A percentile compares a stretch with the other conserved stretches of the same genome.
Conservation (phyloP, 2,797 vertebrate species). For the Neomorphus geoffroyi region DNA sequence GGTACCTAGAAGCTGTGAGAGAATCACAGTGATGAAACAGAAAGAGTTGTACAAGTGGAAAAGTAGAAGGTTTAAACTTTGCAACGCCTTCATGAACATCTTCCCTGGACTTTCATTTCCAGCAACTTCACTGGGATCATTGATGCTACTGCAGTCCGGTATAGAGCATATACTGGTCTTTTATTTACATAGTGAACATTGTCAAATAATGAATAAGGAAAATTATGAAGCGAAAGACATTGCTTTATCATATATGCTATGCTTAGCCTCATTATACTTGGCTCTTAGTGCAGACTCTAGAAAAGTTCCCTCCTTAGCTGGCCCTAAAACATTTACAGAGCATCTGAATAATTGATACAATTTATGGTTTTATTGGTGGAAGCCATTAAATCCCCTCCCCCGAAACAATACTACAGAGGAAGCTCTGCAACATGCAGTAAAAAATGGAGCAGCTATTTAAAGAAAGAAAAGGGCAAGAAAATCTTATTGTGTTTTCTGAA, state of each 20-base stretch:
- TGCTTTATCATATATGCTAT: not conserved
- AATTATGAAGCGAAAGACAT: not conserved
- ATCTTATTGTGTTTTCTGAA: not conserved
- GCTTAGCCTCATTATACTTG: not conserved
- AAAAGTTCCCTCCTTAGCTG: slow-evolving; percentile 47
- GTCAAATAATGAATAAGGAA: not conserved
- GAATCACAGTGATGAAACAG: not conserved
- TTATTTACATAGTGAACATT: not conserved
- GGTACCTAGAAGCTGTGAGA: not conserved
- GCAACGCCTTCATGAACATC: not conserved
- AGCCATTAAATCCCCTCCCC: slow-evolving; percentile 4
- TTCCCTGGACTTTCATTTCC: not conserved
- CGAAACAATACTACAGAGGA: not conserved
- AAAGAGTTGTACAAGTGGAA: slow-evolving; percentile 36
- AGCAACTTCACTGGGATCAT: not conserved
- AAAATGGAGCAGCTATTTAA: slow-evolving; percentile 43
- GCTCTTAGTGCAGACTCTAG: not conserved
- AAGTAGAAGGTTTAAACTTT: slow-evolving; percentile 15
- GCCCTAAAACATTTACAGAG: slow-evolving; percentile 61
- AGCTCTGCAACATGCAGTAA: not conserved
- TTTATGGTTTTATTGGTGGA: slow-evolving; percentile 34
- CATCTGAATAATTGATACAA: slow-evolving; percentile 58
- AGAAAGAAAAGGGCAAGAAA: slow-evolving; percentile 26
- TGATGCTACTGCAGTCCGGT: not conserved
- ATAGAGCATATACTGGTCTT: not conserved